These are phyloP conservation scores for Cinara cedri DNA, from an alignment of 2,888 invertebrate genomes.

Conservation along the genomic window DNA sequence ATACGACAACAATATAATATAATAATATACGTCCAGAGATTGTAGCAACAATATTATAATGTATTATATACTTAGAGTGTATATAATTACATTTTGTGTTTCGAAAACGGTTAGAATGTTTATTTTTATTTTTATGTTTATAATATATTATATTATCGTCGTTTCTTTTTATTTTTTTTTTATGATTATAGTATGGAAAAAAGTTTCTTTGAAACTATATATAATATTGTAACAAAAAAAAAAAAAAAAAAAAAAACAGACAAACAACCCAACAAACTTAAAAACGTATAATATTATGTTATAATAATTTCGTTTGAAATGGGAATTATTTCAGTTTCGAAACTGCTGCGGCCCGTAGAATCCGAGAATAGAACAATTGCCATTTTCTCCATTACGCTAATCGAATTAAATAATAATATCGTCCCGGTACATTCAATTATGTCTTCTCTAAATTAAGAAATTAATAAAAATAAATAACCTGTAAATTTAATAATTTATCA, in stretches of 20 bases:
- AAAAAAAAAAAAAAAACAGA: background rate
- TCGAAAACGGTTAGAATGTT: background rate
- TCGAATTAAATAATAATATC: conserved; percentile 9
- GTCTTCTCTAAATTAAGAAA: background rate
- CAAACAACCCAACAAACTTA: background rate
- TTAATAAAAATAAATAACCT: background rate
- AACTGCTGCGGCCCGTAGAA: background rate
- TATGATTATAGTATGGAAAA: background rate
- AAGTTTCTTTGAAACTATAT: background rate
- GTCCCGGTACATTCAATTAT: background rate
- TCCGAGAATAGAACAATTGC: background rate
- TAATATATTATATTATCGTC: no score
- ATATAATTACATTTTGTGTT: background rate
- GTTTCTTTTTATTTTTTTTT: no score
- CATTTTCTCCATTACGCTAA: conserved; percentile 24
- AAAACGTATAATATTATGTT: no score
- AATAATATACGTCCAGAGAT: background rate
- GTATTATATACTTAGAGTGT: no score
- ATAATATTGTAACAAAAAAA: background rate
- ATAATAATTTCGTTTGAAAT: background rate
- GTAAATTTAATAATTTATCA: conserved; percentile 23
- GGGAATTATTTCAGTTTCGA: no score
- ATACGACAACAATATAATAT: background rate
- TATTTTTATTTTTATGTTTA: background rate
- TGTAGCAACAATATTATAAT: no score